Evolutionary conservation across 2,888 invertebrate genomes (phyloP).

Genomic region (Galeruca laticollis): DNA sequence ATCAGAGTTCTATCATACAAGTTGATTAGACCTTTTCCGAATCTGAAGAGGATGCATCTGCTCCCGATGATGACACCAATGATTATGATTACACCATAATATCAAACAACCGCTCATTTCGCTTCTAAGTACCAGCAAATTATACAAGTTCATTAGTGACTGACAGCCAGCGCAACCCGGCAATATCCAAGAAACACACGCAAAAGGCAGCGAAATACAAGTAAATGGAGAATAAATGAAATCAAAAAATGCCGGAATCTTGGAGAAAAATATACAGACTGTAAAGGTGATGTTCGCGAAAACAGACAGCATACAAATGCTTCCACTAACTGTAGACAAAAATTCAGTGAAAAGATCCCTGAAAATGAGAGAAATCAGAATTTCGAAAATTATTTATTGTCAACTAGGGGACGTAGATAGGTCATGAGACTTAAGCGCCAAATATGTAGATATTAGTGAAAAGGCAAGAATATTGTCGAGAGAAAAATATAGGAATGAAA

Average conservation of each 20-base stretch:
- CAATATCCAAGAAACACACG: no score
- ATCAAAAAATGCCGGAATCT: slow-evolving; percentile 18
- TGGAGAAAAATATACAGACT: slow-evolving; percentile 15
- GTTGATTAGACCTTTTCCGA: no score
- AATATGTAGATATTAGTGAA: neutral
- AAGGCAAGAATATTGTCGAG: no score
- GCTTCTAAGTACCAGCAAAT: no score
- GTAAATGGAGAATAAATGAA: slow-evolving; percentile 15
- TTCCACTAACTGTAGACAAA: slow-evolving; percentile 12
- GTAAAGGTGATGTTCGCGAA: slow-evolving; percentile 14
- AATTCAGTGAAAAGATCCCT: slow-evolving; percentile 9
- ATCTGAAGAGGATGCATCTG: no score
- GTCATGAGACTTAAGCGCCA: neutral
- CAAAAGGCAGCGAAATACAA: slow-evolving; percentile 10
- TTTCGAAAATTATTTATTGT: slow-evolving; percentile 21
- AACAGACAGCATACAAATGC: neutral
- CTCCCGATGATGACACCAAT: no score
- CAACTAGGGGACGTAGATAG: slow-evolving; percentile 9
- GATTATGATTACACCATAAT: no score
- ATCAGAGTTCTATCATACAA: no score
- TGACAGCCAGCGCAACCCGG: no score
- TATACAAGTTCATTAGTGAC: no score
- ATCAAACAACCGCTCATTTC: no score
- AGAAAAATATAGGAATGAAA: no score
- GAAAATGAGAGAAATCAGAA: slow-evolving; percentile 1